phyloP scores from a whole-genome alignment of 2,113 vertebrate genomes.

The Daphoenositta chrysoptera region DNA sequence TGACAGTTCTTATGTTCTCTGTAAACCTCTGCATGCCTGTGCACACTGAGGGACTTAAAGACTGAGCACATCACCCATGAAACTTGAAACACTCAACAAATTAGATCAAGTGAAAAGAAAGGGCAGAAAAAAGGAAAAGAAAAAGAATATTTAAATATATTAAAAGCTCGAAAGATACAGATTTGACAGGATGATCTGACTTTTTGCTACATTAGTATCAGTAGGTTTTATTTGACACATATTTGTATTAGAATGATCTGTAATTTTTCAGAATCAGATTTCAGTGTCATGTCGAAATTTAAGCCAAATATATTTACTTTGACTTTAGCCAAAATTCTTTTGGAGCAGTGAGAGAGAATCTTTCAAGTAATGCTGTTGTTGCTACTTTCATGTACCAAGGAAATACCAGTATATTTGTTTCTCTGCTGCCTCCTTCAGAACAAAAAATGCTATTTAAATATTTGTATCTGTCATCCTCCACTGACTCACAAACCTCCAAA shows the following conservation, averaged over 20 bases:
- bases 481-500: background rate
- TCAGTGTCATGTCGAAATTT: conserved; percentile 14
- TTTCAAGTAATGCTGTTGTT: background rate
- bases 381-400: background rate
- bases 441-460: background rate
- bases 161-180: conserved; percentile 5
- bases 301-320: conserved; percentile 8
- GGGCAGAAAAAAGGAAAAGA: background rate
- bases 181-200: conserved; percentile 48
- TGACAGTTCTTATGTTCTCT: background rate
- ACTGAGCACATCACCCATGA: background rate
- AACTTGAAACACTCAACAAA: conserved; percentile 13
- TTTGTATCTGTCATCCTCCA: background rate
- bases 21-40: background rate
- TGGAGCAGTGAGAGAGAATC: background rate
- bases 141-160: background rate
- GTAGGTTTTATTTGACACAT: conserved; percentile 38
- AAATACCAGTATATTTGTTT: background rate
- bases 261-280: conserved; percentile 4
- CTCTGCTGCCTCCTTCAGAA: background rate
- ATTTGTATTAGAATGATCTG: conserved; percentile 13
- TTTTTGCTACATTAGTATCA: conserved; percentile 62
- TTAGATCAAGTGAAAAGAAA: conserved; percentile 7
- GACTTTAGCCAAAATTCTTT: background rate
- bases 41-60: background rate